These are phyloP conservation scores for Cydia fagiglandana DNA, from an alignment of 1,140 invertebrate genomes.

Conservation along the genomic window DNA sequence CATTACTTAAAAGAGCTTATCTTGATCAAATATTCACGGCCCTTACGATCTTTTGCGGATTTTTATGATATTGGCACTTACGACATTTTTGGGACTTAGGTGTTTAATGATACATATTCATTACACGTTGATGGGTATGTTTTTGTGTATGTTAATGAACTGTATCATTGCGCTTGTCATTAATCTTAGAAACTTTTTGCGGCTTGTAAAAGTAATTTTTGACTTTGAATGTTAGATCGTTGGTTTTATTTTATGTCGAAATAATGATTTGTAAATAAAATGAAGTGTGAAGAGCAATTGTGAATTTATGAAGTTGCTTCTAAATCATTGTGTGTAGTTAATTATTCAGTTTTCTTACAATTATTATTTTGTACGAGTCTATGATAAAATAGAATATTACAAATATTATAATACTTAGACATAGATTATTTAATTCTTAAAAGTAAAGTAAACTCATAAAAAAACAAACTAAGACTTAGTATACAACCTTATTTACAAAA, in stretches of 20 bases:
- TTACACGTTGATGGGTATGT: slow-evolving; percentile 18
- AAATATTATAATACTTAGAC: too few species aligned
- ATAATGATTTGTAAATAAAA: background rate
- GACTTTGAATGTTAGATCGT: background rate
- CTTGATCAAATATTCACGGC: background rate
- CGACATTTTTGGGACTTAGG: background rate
- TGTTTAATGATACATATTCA: slow-evolving; percentile 6
- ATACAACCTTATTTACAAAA: too few species aligned
- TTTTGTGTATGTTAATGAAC: slow-evolving; percentile 14
- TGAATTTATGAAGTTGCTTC: too few species aligned
- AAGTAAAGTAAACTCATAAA: too few species aligned
- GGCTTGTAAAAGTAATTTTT: background rate
- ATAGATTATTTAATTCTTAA: too few species aligned
- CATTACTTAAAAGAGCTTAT: background rate
- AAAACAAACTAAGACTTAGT: too few species aligned
- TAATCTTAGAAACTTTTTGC: slow-evolving; percentile 7
- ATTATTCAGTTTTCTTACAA: too few species aligned
- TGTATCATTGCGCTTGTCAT: slow-evolving; percentile 11
- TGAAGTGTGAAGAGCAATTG: too few species aligned
- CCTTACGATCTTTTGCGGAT: background rate
- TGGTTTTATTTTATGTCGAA: background rate
- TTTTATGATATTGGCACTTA: background rate
- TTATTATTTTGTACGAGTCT: too few species aligned
- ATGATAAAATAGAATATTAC: too few species aligned
- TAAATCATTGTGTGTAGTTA: too few species aligned